Evolutionary conservation across 2,113 vertebrate genomes (phyloP).

Genomic region (Alligator sinensis): DNA sequence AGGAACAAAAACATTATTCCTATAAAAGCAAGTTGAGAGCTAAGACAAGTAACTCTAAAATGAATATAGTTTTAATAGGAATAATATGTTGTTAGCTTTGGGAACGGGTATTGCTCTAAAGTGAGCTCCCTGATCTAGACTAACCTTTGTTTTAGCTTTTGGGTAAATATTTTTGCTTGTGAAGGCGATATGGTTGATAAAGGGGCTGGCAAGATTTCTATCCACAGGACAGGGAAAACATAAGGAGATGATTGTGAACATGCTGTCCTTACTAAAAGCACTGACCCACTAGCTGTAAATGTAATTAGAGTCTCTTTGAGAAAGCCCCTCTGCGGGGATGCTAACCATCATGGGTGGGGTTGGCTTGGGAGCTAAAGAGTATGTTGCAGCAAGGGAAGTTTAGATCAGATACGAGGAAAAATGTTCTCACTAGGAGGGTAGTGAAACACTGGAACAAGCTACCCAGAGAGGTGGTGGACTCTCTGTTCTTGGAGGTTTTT

Average conservation of each 20-base stretch:
- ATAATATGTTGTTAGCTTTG: neutral
- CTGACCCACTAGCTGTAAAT: neutral
- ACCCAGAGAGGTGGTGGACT: too few species aligned
- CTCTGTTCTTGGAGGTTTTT: too few species aligned
- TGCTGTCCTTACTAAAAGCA: neutral
- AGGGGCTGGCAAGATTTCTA: neutral
- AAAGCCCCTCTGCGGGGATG: too few species aligned
- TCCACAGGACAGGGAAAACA: neutral
- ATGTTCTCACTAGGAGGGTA: too few species aligned
- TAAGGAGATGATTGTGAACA: neutral
- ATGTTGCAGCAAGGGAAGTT: too few species aligned
- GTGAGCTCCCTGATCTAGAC: neutral
- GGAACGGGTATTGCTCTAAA: neutral
- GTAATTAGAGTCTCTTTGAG: neutral
- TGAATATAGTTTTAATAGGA: neutral
- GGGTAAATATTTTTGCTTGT: neutral
- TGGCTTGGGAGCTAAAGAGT: neutral
- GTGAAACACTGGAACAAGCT: too few species aligned
- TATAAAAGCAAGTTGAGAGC: neutral
- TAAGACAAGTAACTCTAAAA: neutral
- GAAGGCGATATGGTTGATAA: neutral
- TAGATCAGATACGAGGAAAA: too few species aligned
- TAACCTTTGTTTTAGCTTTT: neutral
- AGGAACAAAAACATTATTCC: neutral
- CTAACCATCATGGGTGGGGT: neutral